Evolutionary conservation across 1,140 invertebrate species (phyloP).

Genomic region (Eubasilissa regina): DNA sequence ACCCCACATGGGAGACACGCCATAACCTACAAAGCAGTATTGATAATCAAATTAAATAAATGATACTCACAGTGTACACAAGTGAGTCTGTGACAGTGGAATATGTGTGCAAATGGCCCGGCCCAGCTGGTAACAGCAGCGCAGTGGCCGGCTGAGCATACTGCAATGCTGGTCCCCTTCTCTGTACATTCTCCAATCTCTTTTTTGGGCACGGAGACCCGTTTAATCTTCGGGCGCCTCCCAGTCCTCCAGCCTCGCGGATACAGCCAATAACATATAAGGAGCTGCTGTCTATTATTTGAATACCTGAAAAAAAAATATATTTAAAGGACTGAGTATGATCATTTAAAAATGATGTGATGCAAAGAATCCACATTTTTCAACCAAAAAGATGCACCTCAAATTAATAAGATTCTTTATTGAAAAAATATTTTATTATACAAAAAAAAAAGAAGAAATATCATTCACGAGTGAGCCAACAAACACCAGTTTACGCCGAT

Average conservation of each 20-base stretch:
- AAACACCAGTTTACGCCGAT: no score
- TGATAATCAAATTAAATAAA: neutral
- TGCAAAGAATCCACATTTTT: no score
- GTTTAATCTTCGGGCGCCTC: slow-evolving; percentile 23
- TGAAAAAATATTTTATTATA: no score
- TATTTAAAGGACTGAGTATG: no score
- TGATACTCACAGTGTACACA: slow-evolving; percentile 66
- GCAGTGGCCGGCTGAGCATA: slow-evolving; percentile 63
- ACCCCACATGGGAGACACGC: no score
- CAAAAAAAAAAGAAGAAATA: no score
- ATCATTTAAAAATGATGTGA: no score
- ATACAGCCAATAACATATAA: slow-evolving; percentile 50
- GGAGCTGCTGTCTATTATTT: slow-evolving; percentile 51
- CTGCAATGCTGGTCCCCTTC: slow-evolving; percentile 62
- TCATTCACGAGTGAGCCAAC: no score
- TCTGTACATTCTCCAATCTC: neutral
- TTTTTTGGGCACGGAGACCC: neutral
- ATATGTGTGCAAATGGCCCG: slow-evolving; percentile 67
- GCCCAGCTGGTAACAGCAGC: slow-evolving; percentile 65
- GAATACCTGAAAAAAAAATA: slow-evolving; percentile 51
- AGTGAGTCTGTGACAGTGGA: slow-evolving; percentile 68
- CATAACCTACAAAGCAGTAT: no score
- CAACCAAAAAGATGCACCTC: no score
- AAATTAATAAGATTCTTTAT: no score
- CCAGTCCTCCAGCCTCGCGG: slow-evolving; percentile 55